These are phyloP conservation scores for Protonibea diacanthus DNA, from an alignment of 2,797 vertebrate species.

Conservation along the genomic window DNA sequence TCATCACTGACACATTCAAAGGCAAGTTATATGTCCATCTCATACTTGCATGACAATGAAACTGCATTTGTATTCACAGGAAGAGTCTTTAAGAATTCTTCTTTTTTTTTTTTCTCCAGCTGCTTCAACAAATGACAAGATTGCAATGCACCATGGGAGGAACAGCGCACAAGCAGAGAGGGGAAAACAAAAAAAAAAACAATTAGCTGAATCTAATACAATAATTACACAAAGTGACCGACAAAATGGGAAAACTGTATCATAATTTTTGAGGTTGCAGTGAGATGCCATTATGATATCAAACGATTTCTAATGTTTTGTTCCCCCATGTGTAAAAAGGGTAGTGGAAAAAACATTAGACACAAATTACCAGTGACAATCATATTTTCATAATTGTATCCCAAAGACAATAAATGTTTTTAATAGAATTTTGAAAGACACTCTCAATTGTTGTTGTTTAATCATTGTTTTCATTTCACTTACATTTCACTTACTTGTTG, in stretches of 20 bases:
- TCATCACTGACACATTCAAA: background rate
- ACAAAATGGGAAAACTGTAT: background rate
- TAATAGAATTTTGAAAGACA: background rate
- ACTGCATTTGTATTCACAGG: background rate
- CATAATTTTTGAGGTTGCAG: background rate
- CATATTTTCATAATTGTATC: background rate
- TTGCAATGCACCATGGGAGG: background rate
- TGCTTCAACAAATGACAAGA: background rate
- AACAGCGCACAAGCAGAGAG: background rate
- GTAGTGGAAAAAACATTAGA: background rate
- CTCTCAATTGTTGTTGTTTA: background rate
- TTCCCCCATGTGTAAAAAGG: background rate
- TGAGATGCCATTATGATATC: background rate
- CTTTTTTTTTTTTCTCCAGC: background rate
- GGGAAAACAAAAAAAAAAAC: background rate
- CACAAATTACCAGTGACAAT: conserved; percentile 1
- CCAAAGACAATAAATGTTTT: background rate
- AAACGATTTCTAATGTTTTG: background rate
- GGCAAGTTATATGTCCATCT: background rate
- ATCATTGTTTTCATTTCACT: background rate
- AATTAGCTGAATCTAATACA: background rate
- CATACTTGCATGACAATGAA: background rate
- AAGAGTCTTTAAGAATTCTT: background rate
- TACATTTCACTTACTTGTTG: too few species aligned
- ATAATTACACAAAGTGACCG: background rate